Conservation (phyloP, 2,888 invertebrate genomes). For the Steromphala cineraria region DNA sequence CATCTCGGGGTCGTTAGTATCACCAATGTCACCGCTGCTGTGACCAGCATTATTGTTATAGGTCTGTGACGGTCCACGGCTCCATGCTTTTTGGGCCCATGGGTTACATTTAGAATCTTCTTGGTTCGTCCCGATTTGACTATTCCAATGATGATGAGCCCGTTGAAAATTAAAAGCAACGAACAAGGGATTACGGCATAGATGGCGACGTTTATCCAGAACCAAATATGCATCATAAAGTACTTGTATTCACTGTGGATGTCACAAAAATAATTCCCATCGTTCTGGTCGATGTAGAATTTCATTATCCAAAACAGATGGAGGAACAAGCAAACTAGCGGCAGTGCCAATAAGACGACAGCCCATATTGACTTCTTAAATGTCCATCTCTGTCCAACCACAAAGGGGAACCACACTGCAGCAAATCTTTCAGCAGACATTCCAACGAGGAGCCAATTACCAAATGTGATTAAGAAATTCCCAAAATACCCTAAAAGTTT, state of each 20-base stretch:
- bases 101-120: neutral
- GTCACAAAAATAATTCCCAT: slow-evolving; percentile 1
- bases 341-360: neutral
- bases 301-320: slow-evolving; percentile 24
- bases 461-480: slow-evolving; percentile 28
- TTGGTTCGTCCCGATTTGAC: slow-evolving; percentile 23
- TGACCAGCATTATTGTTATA: slow-evolving; percentile 40
- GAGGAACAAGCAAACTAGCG: neutral
- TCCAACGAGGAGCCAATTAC: slow-evolving; percentile 43
- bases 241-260: neutral
- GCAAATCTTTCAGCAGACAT: slow-evolving; percentile 36
- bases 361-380: slow-evolving; percentile 20
- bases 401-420: slow-evolving; percentile 24
- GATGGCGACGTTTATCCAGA: slow-evolving; percentile 34
- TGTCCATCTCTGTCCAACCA: slow-evolving; percentile 19
- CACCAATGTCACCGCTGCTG: slow-evolving; percentile 25
- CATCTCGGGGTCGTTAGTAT: neutral
- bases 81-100: neutral
- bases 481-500: slow-evolving; percentile 27
- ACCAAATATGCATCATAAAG: slow-evolving; percentile 27
- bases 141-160: slow-evolving; percentile 33
- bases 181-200: slow-evolving; percentile 37
- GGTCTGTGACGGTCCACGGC: neutral
- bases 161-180: slow-evolving; percentile 32
- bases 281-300: neutral